Evolutionary conservation across 2,888 invertebrate species (phyloP).

Genomic region (Dione vanillae): DNA sequence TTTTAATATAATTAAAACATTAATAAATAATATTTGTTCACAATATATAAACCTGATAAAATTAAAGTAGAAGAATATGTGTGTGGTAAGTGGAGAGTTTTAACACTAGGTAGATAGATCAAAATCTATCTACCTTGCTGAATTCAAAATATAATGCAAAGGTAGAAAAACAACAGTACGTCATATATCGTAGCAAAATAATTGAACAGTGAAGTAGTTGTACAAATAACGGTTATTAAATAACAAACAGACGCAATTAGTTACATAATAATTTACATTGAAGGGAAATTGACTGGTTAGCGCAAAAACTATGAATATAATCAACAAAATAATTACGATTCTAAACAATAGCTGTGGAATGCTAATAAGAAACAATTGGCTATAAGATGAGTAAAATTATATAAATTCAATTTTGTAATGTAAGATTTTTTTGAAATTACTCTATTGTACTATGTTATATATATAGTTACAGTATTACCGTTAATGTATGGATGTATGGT

Average conservation of each 20-base stretch:
- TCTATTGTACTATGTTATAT: too few species aligned
- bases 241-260: conserved; percentile 30
- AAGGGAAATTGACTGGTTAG: conserved; percentile 32
- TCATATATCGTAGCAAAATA: conserved; percentile 15
- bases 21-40: too few species aligned
- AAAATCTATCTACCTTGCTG: too few species aligned
- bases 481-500: too few species aligned
- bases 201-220: conserved; percentile 30
- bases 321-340: conserved; percentile 15
- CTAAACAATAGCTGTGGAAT: conserved; percentile 18
- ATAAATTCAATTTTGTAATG: background rate
- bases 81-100: too few species aligned
- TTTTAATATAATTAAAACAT: too few species aligned
- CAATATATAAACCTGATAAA: too few species aligned
- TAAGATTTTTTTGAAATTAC: too few species aligned
- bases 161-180: background rate
- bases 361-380: conserved; percentile 7
- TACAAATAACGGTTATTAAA: conserved; percentile 29
- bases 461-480: too few species aligned
- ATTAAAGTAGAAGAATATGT: too few species aligned
- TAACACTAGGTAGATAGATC: too few species aligned
- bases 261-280: conserved; percentile 37
- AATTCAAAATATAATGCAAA: too few species aligned
- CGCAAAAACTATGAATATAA: conserved; percentile 29
- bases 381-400: conserved; percentile 3